A percentile compares a stretch with the other conserved stretches of the same genome.
phyloP scores from a whole-genome alignment of 2,888 invertebrate species.

The Gryllus longicercus region DNA sequence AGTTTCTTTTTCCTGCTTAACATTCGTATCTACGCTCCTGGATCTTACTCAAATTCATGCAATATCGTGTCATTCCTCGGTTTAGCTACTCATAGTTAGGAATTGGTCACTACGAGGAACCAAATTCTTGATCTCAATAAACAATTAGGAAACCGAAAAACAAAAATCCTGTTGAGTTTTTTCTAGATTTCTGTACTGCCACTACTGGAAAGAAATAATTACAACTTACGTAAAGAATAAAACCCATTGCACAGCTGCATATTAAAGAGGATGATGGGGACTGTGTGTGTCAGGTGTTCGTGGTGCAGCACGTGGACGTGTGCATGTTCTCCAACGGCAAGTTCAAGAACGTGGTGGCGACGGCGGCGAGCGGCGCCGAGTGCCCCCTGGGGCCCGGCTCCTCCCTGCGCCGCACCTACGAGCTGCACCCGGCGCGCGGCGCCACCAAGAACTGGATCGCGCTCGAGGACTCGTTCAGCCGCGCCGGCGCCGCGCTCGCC shows the following conservation, averaged over 20 bases:
- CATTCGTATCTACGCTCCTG: too few relatives aligned
- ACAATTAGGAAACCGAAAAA: too few relatives aligned
- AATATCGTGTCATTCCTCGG: too few relatives aligned
- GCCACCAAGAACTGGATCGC: conserved; percentile 89
- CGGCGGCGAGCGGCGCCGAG: conserved; percentile 58
- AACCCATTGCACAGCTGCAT: neutral
- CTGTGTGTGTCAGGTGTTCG: conserved; percentile 60
- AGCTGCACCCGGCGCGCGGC: conserved; percentile 68
- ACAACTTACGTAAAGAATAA: neutral
- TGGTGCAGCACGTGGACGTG: conserved; percentile 87
- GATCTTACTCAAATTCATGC: too few relatives aligned
- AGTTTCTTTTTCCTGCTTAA: too few relatives aligned
- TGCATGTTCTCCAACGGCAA: conserved; percentile 94
- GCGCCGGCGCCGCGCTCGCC: conserved; percentile 55
- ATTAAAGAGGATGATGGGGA: neutral
- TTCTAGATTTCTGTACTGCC: too few relatives aligned
- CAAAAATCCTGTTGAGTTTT: too few relatives aligned
- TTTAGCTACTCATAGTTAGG: too few relatives aligned
- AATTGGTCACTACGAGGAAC: too few relatives aligned
- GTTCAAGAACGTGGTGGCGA: conserved; percentile 87
- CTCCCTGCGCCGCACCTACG: conserved; percentile 59
- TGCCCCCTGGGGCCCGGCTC: conserved; percentile 65
- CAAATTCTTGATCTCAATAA: too few relatives aligned
- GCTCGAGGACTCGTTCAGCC: conserved; percentile 77
- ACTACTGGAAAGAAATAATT: too few relatives aligned